These are phyloP conservation scores for Pinna nobilis DNA, from an alignment of 1,140 invertebrate species.

Conservation along the genomic window DNA sequence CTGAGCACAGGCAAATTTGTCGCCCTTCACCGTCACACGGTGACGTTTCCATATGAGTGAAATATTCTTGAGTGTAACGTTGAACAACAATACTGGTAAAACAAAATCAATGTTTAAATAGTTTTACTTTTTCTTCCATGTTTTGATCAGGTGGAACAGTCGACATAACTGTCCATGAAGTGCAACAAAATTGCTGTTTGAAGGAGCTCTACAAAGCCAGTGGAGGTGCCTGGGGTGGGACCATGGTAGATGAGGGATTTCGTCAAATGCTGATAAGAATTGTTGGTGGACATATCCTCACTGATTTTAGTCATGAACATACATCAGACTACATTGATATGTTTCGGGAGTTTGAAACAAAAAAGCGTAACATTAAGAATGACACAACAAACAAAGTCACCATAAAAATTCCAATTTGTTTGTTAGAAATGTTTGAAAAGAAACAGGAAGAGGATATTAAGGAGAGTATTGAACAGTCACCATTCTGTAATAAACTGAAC, in stretches of 20 bases:
- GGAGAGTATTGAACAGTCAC: slow-evolving; percentile 15
- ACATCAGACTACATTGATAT: slow-evolving; percentile 46
- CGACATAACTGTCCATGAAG: slow-evolving; percentile 45
- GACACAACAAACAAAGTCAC: slow-evolving; percentile 20
- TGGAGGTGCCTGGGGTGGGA: slow-evolving; percentile 48
- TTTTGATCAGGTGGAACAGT: slow-evolving; percentile 44
- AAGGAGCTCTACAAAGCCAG: slow-evolving; percentile 42
- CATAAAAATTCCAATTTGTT: slow-evolving; percentile 37
- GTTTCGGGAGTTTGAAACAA: slow-evolving; percentile 47
- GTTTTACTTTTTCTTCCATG: neutral
- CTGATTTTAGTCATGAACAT: slow-evolving; percentile 11
- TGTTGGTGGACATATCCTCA: slow-evolving; percentile 8
- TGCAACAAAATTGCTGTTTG: slow-evolving; percentile 7
- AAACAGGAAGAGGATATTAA: slow-evolving; percentile 35
- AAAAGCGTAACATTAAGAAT: slow-evolving; percentile 36
- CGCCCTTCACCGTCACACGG: too few species aligned
- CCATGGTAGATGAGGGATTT: slow-evolving; percentile 39
- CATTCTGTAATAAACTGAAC: slow-evolving; percentile 7
- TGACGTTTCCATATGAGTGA: too few species aligned
- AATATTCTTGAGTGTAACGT: too few species aligned
- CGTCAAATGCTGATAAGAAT: slow-evolving; percentile 39
- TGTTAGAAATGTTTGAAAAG: slow-evolving; percentile 40
- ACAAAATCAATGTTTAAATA: neutral
- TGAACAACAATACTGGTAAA: too few species aligned
- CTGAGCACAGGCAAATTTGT: too few species aligned